Percentiles rank a stretch among this genome's conserved stretches.
Conservation (phyloP, 2,797 vertebrate species). For the Rhadinocentrus ornatus region DNA sequence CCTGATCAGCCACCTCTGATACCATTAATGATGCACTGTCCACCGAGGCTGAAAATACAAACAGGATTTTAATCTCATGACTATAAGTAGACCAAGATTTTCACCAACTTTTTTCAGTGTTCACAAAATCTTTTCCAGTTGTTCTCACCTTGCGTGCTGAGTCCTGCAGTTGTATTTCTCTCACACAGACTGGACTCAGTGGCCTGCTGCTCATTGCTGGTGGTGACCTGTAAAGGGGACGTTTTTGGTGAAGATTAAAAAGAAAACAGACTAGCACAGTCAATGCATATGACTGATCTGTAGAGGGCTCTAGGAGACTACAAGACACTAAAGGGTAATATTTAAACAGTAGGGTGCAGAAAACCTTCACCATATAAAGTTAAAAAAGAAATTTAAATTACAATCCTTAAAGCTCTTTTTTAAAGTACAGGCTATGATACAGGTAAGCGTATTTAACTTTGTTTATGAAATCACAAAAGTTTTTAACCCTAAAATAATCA, state of each 20-base stretch:
- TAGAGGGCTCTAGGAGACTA: conserved; percentile 67
- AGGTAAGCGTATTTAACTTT: conserved; percentile 4
- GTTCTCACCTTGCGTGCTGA: conserved; percentile 90
- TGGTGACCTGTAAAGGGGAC: conserved; percentile 71
- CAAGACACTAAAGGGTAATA: conserved; percentile 7
- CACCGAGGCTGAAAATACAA: conserved; percentile 82
- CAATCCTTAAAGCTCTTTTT: conserved; percentile 14
- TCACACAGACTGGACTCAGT: conserved; percentile 86
- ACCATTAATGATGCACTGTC: conserved; percentile 86
- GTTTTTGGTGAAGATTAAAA: neutral
- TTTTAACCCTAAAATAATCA: conserved; percentile 17
- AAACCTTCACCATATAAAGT: conserved; percentile 4
- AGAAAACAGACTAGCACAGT: neutral
- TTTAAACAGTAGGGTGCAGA: conserved; percentile 14
- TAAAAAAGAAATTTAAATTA: conserved; percentile 22
- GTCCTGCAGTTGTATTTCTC: conserved; percentile 82
- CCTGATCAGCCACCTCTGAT: conserved; percentile 85
- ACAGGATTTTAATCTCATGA: neutral
- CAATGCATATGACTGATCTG: conserved; percentile 39
- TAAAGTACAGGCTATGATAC: neutral
- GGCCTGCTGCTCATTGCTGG: conserved; percentile 82
- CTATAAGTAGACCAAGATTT: neutral
- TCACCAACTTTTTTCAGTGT: neutral
- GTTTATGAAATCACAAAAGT: neutral
- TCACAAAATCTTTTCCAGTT: neutral